Evolutionary conservation across 64 coral and sea anemone genomes (phyloP).

Genomic region (Montipora cactus): DNA sequence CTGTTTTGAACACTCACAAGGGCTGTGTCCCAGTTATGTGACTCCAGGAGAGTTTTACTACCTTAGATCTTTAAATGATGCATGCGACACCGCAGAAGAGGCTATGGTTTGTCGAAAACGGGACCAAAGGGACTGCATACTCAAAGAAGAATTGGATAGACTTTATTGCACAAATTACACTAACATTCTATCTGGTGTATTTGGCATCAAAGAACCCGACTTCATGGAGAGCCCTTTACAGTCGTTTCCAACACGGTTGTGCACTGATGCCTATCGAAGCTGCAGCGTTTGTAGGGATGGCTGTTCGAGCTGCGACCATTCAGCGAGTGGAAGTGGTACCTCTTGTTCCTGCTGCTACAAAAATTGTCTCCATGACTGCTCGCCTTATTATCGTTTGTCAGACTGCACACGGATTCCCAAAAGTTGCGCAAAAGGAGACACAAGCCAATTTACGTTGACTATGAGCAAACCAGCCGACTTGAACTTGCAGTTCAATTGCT

Average conservation of each 20-base stretch:
- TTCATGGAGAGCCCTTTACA: conserved; percentile 59
- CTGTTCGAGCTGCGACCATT: conserved; percentile 27
- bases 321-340: neutral
- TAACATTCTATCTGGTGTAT: conserved; percentile 38
- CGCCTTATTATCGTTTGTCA: conserved; percentile 19
- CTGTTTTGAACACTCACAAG: conserved; percentile 29
- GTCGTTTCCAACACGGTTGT: conserved; percentile 23
- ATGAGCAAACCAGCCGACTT: conserved; percentile 60
- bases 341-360: conserved; percentile 80
- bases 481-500: conserved; percentile 74
- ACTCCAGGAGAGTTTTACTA: conserved; percentile 66
- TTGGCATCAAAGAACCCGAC: conserved; percentile 16
- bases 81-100: conserved; percentile 42
- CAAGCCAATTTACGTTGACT: conserved; percentile 61
- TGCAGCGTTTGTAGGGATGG: conserved; percentile 53
- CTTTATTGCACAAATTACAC: conserved; percentile 77
- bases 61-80: conserved; percentile 75
- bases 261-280: conserved; percentile 43
- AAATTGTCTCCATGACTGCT: conserved; percentile 51
- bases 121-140: conserved; percentile 34
- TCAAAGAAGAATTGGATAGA: conserved; percentile 27
- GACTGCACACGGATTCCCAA: conserved; percentile 45
- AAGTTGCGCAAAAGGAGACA: conserved; percentile 68
- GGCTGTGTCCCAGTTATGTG: conserved; percentile 57
- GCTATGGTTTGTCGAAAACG: conserved; percentile 30